Evolutionary conservation across 2,888 invertebrate species (phyloP).

Genomic region (Cheilosia scutellata): DNA sequence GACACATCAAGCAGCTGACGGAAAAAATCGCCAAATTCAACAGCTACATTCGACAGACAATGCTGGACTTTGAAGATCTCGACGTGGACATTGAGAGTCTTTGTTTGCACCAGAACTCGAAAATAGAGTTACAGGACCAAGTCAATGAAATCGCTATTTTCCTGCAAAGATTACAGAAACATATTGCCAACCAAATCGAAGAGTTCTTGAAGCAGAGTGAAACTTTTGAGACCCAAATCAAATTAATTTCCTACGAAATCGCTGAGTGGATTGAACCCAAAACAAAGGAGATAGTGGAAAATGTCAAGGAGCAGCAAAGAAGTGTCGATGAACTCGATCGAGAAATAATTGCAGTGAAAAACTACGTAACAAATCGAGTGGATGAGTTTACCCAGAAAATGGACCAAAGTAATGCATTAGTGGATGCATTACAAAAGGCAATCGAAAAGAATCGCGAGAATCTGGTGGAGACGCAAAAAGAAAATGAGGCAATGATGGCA

Average conservation of each 20-base stretch:
- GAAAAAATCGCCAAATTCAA: constrained; percentile 77
- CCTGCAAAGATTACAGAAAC: constrained; percentile 40
- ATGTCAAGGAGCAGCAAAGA: constrained; percentile 20
- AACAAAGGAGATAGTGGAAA: constrained; percentile 24
- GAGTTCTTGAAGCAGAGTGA: constrained; percentile 31
- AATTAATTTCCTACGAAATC: constrained; percentile 54
- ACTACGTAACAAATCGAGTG: constrained; percentile 26
- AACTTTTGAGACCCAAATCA: constrained; percentile 35
- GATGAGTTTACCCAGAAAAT: constrained; percentile 19
- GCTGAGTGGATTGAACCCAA: constrained; percentile 59
- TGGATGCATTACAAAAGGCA: constrained; percentile 1
- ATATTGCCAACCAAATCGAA: constrained; percentile 25
- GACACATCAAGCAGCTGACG: constrained; percentile 79
- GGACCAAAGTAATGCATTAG: neutral
- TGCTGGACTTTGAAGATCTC: constrained; percentile 47
- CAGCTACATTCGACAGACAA: constrained; percentile 44
- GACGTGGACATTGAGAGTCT: constrained; percentile 50
- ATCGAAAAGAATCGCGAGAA: constrained; percentile 14
- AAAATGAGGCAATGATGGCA: constrained; percentile 52
- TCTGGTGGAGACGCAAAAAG: neutral
- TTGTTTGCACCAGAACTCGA: constrained; percentile 59
- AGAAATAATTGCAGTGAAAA: constrained; percentile 39
- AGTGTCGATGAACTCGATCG: constrained; percentile 44
- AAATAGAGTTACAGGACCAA: constrained; percentile 38
- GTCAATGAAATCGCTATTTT: constrained; percentile 12